These are phyloP conservation scores for Tenthredo livida DNA, from an alignment of 2,888 invertebrate species.

Conservation along the genomic window DNA sequence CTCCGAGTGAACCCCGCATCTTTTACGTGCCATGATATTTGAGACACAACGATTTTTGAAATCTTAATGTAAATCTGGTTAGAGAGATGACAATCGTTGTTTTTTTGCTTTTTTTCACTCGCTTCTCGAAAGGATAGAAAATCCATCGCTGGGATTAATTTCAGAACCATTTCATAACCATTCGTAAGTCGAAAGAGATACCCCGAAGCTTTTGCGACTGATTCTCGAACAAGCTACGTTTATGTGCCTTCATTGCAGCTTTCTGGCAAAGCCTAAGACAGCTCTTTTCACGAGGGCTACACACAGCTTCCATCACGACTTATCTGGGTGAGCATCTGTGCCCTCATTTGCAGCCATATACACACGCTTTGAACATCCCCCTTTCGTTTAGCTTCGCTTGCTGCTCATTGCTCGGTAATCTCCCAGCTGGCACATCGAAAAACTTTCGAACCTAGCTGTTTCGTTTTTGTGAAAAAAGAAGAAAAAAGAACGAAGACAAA, in stretches of 20 bases:
- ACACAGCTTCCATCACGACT: constrained; percentile 71
- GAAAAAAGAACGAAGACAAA: not conserved
- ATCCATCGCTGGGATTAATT: not conserved
- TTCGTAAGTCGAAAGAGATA: not conserved
- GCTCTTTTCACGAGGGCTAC: constrained; percentile 70
- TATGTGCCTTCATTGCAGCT: not conserved
- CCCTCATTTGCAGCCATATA: constrained; percentile 73
- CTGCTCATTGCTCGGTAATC: constrained; percentile 33
- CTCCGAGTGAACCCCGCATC: not conserved
- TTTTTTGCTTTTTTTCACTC: not conserved
- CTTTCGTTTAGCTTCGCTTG: constrained; percentile 1
- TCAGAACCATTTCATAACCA: not conserved
- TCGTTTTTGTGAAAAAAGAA: constrained; percentile 55
- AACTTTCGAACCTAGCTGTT: constrained; percentile 50
- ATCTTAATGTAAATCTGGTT: not conserved
- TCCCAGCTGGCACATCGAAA: constrained; percentile 56
- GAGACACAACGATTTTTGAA: not conserved
- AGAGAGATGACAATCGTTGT: not conserved
- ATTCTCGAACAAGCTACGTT: not conserved
- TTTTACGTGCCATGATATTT: not conserved
- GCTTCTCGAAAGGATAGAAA: not conserved
- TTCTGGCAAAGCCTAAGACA: constrained; percentile 60
- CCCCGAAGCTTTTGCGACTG: not conserved
- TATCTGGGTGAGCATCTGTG: constrained; percentile 71
- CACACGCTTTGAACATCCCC: constrained; percentile 51